These are phyloP conservation scores for Microtus pennsylvanicus DNA, from an alignment of 2,113 vertebrate species.

Conservation along the genomic window DNA sequence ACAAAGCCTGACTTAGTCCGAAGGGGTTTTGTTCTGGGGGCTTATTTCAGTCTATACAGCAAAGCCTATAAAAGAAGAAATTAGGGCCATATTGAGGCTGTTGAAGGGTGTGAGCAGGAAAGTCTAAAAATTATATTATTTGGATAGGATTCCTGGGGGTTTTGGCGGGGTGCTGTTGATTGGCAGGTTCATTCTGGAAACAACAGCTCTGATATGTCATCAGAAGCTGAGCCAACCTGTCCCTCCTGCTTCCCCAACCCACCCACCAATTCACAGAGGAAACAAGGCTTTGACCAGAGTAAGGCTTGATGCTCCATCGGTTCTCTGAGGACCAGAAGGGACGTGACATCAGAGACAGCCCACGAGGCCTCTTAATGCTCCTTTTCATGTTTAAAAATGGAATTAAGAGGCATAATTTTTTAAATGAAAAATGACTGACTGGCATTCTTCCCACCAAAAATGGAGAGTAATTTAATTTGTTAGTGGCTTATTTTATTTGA, in stretches of 20 bases:
- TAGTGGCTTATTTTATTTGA: constrained; percentile 88
- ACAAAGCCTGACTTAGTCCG: constrained; percentile 29
- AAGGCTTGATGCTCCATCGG: constrained; percentile 68
- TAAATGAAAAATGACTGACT: constrained; percentile 85
- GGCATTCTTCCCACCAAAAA: constrained; percentile 80
- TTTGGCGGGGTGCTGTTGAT: not conserved
- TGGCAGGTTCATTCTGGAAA: constrained; percentile 53
- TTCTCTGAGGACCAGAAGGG: constrained; percentile 32
- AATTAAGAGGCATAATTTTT: constrained; percentile 82
- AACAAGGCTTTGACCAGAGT: constrained; percentile 65
- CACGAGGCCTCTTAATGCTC: not conserved
- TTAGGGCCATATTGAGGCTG: constrained; percentile 63
- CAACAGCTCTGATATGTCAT: constrained; percentile 3
- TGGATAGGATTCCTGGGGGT: constrained; percentile 53
- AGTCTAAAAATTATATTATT: constrained; percentile 65
- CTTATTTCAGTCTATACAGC: constrained; percentile 29
- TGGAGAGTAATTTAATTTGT: constrained; percentile 87
- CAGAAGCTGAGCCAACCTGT: not conserved
- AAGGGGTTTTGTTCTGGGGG: not conserved
- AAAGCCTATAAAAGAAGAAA: constrained; percentile 52
- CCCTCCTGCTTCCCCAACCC: constrained; percentile 65
- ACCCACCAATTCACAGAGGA: constrained; percentile 27
- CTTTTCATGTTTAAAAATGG: constrained; percentile 53
- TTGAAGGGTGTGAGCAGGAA: constrained; percentile 61
- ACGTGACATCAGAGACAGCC: not conserved